Evolutionary conservation across 2,888 invertebrate species (phyloP).

Genomic region (Hedya salicella): DNA sequence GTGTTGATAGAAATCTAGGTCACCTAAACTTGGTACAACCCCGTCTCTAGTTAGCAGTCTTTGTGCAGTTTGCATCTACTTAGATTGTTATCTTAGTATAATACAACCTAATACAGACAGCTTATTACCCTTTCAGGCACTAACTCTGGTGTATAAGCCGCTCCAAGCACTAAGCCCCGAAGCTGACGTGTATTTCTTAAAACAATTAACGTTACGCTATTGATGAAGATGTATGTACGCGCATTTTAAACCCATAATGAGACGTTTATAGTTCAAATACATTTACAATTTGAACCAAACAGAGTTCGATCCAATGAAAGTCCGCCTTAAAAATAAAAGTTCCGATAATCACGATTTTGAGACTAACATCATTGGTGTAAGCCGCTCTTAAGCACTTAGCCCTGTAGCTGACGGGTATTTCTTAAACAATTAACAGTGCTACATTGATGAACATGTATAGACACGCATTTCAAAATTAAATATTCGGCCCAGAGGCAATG

Average conservation of each 20-base stretch:
- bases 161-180: slow-evolving; percentile 51
- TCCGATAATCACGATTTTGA: too few species aligned
- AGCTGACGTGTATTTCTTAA: slow-evolving; percentile 58
- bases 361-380: slow-evolving; percentile 50
- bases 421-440: slow-evolving; percentile 61
- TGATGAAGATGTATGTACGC: slow-evolving; percentile 43
- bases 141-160: slow-evolving; percentile 48
- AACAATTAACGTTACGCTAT: slow-evolving; percentile 58
- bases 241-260: too few species aligned
- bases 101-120: slow-evolving; percentile 15
- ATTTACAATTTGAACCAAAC: too few species aligned
- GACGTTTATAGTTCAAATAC: too few species aligned
- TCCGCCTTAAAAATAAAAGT: too few species aligned
- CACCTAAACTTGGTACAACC: neutral
- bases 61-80: slow-evolving; percentile 13
- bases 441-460: slow-evolving; percentile 44
- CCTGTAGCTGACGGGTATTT: slow-evolving; percentile 53
- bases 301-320: too few species aligned
- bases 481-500: too few species aligned
- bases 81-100: slow-evolving; percentile 15
- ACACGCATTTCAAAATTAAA: neutral
- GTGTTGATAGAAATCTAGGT: slow-evolving; percentile 8
- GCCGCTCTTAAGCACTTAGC: slow-evolving; percentile 51
- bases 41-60: neutral
- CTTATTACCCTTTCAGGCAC: slow-evolving; percentile 37